Evolutionary conservation across 2,797 vertebrate genomes (phyloP).

Genomic region (Phataginus tetradactyla): DNA sequence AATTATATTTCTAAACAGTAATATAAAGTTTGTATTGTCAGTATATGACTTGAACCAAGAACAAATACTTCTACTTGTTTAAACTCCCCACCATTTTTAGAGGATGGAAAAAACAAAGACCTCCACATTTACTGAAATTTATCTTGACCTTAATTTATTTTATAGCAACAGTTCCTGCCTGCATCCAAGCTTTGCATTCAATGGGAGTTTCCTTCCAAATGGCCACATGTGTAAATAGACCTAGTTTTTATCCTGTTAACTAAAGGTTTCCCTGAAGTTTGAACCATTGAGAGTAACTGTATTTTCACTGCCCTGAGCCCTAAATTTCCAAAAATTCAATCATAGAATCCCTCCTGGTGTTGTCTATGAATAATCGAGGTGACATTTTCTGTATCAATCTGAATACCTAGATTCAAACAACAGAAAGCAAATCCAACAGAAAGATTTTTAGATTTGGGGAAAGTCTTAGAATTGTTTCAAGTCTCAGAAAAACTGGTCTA

Average conservation of each 20-base stretch:
- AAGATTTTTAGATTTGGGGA: not conserved
- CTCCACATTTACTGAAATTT: not conserved
- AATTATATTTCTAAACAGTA: no score
- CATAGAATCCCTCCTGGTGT: not conserved
- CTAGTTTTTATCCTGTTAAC: not conserved
- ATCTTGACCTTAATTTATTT: not conserved
- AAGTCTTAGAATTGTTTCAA: not conserved
- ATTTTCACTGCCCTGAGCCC: not conserved
- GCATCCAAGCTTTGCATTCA: not conserved
- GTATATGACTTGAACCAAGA: not conserved
- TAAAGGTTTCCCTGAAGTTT: not conserved
- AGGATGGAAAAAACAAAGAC: not conserved
- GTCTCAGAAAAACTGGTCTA: not conserved
- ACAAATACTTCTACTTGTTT: not conserved
- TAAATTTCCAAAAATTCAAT: not conserved
- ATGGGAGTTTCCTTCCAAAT: not conserved
- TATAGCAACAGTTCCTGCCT: not conserved
- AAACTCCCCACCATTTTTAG: not conserved
- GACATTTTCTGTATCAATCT: not conserved
- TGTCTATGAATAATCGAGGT: not conserved
- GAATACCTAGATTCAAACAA: not conserved
- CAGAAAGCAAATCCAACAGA: not conserved
- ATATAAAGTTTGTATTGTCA: not conserved
- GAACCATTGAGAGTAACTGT: not conserved
- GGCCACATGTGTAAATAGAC: not conserved